phyloP scores from a whole-genome alignment of 2,113 vertebrate genomes.

The Paraplagusia blochii region DNA sequence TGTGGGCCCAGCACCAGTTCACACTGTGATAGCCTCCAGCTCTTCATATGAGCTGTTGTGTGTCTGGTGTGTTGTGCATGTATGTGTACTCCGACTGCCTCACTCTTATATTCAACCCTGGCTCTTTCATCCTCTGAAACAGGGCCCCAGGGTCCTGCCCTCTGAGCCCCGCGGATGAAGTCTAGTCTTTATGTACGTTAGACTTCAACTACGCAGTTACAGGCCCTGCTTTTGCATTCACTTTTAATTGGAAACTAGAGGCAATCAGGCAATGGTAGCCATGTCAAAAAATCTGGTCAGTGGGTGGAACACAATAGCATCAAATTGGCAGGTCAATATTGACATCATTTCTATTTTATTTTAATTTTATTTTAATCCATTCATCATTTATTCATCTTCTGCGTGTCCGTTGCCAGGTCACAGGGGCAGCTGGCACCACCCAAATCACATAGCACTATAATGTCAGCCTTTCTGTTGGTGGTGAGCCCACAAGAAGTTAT shows the following conservation, averaged over 20 bases:
- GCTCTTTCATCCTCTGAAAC: conserved; percentile 79
- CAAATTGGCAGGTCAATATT: no score
- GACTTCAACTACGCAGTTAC: conserved; percentile 65
- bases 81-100: conserved; percentile 84
- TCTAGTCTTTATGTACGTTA: conserved; percentile 71
- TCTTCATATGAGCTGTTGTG: conserved; percentile 78
- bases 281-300: no score
- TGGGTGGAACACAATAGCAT: no score
- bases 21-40: conserved; percentile 81
- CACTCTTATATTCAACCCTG: conserved; percentile 77
- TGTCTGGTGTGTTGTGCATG: conserved; percentile 37
- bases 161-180: conserved; percentile 62
- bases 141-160: conserved; percentile 69
- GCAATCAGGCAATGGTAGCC: conserved; percentile 31
- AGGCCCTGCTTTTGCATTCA: conserved; percentile 46
- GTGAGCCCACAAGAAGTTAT: no score
- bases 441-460: no score
- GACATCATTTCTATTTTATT: no score
- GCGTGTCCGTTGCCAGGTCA: no score
- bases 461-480: no score
- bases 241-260: conserved; percentile 62
- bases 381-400: no score
- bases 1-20: conserved; percentile 67
- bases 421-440: no score
- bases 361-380: no score